Conservation (phyloP, 2,113 vertebrate species). For the Eptesicus fuscus region DNA sequence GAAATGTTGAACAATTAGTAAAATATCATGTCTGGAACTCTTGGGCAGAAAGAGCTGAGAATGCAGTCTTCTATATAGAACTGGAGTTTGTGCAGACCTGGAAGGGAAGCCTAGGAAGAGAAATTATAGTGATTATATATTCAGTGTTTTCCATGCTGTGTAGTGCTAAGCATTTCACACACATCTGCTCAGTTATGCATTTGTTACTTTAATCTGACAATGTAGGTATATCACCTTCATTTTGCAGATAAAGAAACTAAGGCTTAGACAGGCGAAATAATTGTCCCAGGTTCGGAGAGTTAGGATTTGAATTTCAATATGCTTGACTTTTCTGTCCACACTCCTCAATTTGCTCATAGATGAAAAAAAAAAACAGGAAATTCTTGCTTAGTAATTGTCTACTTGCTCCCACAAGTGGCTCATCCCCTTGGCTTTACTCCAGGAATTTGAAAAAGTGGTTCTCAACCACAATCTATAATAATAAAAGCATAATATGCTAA, state of each 20-base stretch:
- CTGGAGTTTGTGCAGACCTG: not conserved
- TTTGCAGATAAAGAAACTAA: not conserved
- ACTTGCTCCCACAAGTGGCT: not conserved
- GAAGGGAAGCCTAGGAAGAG: not conserved
- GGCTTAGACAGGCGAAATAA: not conserved
- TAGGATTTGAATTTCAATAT: not conserved
- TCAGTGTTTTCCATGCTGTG: not conserved
- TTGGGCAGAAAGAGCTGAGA: not conserved
- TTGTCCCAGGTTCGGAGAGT: not conserved
- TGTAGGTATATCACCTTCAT: not conserved
- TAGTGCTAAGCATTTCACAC: not conserved
- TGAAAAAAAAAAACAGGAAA: not conserved
- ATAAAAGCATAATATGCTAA: no score
- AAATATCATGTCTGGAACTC: not conserved
- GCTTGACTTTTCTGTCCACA: not conserved
- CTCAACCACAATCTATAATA: not conserved
- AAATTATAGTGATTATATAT: not conserved
- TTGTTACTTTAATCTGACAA: not conserved
- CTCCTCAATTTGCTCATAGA: not conserved
- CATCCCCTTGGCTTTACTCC: not conserved
- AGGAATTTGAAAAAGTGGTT: not conserved
- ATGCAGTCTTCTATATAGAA: not conserved
- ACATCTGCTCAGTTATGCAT: not conserved
- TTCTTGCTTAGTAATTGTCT: not conserved
- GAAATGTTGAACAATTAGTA: not conserved